A percentile compares a stretch with the other conserved stretches of the same genome.
phyloP scores from a whole-genome alignment of 2,797 vertebrate genomes.

The Rhinatrema bivittatum region DNA sequence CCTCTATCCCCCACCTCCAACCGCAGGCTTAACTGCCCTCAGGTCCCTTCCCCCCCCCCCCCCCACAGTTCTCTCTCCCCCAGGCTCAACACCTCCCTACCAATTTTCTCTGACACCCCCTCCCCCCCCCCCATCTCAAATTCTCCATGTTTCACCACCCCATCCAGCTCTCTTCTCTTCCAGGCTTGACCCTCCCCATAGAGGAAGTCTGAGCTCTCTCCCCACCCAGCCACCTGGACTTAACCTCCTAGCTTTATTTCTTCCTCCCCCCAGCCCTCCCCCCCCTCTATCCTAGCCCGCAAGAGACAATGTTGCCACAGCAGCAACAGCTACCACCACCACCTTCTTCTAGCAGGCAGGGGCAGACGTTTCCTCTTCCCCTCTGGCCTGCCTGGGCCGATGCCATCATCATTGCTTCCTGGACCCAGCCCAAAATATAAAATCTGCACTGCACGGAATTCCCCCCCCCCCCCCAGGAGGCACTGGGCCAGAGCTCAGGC shows the following conservation, averaged over 20 bases:
- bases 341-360: too few species aligned
- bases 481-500: not conserved
- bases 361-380: not conserved
- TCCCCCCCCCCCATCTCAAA: too few species aligned
- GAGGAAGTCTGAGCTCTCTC: too few species aligned
- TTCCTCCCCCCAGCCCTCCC: too few species aligned
- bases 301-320: not conserved
- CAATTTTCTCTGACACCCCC: too few species aligned
- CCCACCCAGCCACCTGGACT: not conserved
- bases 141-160: too few species aligned
- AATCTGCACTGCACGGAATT: too few species aligned
- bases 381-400: fast-evolving
- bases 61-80: too few species aligned
- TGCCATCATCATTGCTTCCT: fast-evolving
- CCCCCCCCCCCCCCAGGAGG: fast-evolving
- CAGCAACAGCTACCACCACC: not conserved
- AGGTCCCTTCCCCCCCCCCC: too few species aligned
- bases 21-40: too few species aligned
- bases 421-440: not conserved
- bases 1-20: too few species aligned
- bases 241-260: not conserved
- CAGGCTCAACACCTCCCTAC: too few species aligned
- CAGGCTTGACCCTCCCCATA: not conserved
- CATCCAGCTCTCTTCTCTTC: not conserved
- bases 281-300: not conserved